phyloP scores from a whole-genome alignment of 2,888 invertebrate genomes.

The Quadroppia sp. region DNA sequence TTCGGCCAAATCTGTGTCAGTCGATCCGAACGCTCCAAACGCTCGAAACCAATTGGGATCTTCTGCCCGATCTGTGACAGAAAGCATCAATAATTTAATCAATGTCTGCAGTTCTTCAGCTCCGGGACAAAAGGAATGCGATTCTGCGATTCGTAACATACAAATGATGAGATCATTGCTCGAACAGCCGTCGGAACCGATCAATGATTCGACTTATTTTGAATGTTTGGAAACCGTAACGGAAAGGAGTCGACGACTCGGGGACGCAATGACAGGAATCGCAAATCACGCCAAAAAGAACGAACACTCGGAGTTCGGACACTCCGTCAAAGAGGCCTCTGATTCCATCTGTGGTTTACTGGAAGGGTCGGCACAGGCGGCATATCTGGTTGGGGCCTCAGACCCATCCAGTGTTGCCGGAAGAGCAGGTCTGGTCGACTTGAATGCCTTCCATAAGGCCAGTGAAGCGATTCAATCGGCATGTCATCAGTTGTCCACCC shows the following conservation, averaged over 20 bases:
- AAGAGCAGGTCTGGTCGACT: constrained; percentile 79
- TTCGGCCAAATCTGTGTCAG: constrained; percentile 82
- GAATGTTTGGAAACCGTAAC: constrained; percentile 88
- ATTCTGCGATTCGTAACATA: constrained; percentile 87
- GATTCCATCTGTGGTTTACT: constrained; percentile 83
- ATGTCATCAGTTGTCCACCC: constrained; percentile 70
- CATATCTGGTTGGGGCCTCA: constrained; percentile 88
- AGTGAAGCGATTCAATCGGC: constrained; percentile 85
- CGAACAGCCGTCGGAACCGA: constrained; percentile 78
- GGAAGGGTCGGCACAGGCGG: constrained; percentile 86
- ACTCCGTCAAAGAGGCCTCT: constrained; percentile 76
- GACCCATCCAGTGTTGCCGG: constrained; percentile 86
- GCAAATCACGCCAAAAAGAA: constrained; percentile 83
- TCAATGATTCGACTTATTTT: constrained; percentile 82
- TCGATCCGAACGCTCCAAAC: constrained; percentile 83
- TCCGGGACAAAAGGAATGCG: constrained; percentile 94
- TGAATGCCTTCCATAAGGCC: constrained; percentile 78
- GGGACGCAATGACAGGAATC: constrained; percentile 84
- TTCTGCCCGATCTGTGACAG: constrained; percentile 80
- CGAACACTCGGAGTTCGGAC: constrained; percentile 77
- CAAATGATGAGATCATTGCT: constrained; percentile 76
- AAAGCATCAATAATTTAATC: constrained; percentile 84
- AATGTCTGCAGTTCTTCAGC: constrained; percentile 82
- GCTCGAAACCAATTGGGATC: constrained; percentile 81
- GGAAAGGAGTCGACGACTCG: constrained; percentile 65